Conservation (phyloP, 92 coral and sea anemone genomes). For the Ricordea florida region DNA sequence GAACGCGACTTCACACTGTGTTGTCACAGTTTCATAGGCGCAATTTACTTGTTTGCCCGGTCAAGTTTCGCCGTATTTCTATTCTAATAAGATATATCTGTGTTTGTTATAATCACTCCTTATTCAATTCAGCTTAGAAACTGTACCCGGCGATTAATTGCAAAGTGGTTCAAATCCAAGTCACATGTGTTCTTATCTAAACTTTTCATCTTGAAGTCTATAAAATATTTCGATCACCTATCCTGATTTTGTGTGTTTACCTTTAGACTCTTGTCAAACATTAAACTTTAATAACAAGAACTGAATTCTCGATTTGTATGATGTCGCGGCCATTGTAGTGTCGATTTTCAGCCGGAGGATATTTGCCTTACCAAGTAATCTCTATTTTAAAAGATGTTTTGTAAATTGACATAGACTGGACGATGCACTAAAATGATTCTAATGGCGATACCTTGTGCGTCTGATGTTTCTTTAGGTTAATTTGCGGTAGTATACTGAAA, state of each 20-base stretch:
- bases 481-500: constrained; percentile 1
- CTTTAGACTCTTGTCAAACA: background rate
- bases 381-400: background rate
- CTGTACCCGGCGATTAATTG: too few relatives aligned
- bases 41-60: too few relatives aligned
- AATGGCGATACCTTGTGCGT: background rate
- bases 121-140: too few relatives aligned
- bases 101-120: too few relatives aligned
- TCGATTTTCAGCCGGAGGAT: constrained; percentile 18
- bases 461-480: background rate
- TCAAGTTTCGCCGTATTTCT: too few relatives aligned
- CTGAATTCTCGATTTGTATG: constrained; percentile 5
- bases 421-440: background rate
- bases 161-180: too few relatives aligned
- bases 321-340: background rate
- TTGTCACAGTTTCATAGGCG: too few relatives aligned
- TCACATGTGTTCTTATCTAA: background rate
- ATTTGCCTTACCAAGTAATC: constrained; percentile 11
- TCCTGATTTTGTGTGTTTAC: background rate
- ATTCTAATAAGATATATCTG: too few relatives aligned
- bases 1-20: too few relatives aligned
- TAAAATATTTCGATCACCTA: background rate
- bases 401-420: constrained; percentile 5
- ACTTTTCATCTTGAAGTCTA: background rate
- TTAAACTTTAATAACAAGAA: constrained; percentile 1